Percentiles rank a stretch among this genome's conserved stretches.
phyloP scores from a whole-genome alignment of 53 echinoderm and acorn worm species.

The Astropecten irregularis region DNA sequence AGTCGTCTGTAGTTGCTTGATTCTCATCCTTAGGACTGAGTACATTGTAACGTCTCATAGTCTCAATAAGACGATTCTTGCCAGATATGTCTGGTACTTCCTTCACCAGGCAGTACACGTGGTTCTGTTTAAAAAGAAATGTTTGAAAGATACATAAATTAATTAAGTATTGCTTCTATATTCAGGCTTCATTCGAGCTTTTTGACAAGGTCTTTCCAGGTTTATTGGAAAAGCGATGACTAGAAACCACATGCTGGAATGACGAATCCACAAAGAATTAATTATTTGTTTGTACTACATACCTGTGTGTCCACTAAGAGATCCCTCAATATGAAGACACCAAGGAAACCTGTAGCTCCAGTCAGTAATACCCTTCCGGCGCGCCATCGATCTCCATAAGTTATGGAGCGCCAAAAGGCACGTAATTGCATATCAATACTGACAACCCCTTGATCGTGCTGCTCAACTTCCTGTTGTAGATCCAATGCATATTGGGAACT shows the following conservation, averaged over 20 bases:
- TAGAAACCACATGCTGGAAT: no score
- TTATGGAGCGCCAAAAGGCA: constrained; percentile 68
- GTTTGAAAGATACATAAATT: background rate
- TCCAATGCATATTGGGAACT: background rate
- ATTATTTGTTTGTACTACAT: no score
- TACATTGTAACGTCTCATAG: constrained; percentile 45
- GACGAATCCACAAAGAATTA: no score
- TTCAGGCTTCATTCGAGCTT: no score
- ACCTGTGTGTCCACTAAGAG: constrained; percentile 51
- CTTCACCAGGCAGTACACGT: constrained; percentile 61
- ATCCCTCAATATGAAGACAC: constrained; percentile 52
- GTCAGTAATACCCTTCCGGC: constrained; percentile 58
- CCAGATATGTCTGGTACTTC: constrained; percentile 48
- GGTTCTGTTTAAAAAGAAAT: constrained; percentile 15
- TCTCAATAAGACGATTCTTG: constrained; percentile 24
- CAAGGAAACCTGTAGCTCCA: constrained; percentile 65
- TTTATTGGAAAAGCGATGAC: no score
- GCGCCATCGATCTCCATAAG: constrained; percentile 62
- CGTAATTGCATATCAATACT: constrained; percentile 65
- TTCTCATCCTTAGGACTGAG: background rate
- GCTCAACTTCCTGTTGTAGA: constrained; percentile 44
- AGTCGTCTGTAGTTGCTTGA: background rate
- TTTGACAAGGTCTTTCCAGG: no score
- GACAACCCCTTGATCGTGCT: constrained; percentile 43
- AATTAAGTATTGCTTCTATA: no score